Conservation (phyloP, 2,888 invertebrate genomes). For the Drosophila prostipennis region DNA sequence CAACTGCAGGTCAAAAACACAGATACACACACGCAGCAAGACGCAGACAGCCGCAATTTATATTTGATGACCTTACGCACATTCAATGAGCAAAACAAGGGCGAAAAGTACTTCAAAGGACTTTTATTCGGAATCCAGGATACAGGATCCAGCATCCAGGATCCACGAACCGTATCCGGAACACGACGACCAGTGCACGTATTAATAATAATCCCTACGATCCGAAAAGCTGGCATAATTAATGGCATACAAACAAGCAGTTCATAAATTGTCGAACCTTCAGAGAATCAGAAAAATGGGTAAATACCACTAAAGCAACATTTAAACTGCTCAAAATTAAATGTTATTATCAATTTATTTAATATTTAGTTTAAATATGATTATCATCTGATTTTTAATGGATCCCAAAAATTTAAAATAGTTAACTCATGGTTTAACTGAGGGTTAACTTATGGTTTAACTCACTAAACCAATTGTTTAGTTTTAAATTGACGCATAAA, state of each 20-base stretch:
- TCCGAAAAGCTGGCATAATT: slow-evolving; percentile 37
- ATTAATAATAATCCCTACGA: slow-evolving; percentile 36
- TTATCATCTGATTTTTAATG: too few relatives aligned
- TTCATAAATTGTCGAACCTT: slow-evolving; percentile 18
- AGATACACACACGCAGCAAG: slow-evolving; percentile 1
- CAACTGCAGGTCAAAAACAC: slow-evolving; percentile 14
- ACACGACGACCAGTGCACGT: slow-evolving; percentile 16
- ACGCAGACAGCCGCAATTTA: slow-evolving; percentile 39
- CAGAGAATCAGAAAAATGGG: slow-evolving; percentile 40
- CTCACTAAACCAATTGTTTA: too few relatives aligned
- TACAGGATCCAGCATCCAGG: neutral
- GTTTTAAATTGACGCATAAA: neutral
- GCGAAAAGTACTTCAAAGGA: slow-evolving; percentile 41
- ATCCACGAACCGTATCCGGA: slow-evolving; percentile 8
- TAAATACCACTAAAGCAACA: slow-evolving; percentile 30
- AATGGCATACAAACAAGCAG: slow-evolving; percentile 11
- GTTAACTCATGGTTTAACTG: too few relatives aligned
- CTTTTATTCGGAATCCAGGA: slow-evolving; percentile 8
- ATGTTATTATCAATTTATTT: too few relatives aligned
- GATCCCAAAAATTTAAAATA: too few relatives aligned
- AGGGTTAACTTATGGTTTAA: too few relatives aligned
- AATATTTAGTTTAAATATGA: too few relatives aligned
- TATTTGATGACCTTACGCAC: slow-evolving; percentile 45
- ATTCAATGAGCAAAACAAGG: slow-evolving; percentile 30
- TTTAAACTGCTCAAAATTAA: neutral